Conservation (phyloP, 2,113 vertebrate species). For the Diphyllodes magnificus region DNA sequence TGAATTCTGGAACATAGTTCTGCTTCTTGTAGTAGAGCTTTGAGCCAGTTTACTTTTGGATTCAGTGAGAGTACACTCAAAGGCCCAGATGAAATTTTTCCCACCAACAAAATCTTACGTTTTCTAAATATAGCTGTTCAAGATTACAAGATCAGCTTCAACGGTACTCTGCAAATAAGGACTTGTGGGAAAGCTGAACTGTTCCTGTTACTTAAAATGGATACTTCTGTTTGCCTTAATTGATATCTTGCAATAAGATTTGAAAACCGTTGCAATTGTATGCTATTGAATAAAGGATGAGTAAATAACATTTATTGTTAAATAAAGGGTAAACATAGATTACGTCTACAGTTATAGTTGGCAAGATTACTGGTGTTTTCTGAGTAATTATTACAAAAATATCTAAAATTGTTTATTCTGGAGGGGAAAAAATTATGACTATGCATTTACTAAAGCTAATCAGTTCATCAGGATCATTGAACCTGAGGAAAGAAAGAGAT, state of each 20-base stretch:
- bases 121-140: not conserved
- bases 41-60: not conserved
- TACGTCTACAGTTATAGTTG: not conserved
- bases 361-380: not conserved
- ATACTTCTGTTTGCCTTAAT: not conserved
- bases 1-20: not conserved
- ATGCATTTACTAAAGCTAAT: not conserved
- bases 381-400: not conserved
- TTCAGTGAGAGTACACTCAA: not conserved
- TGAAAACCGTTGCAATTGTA: not conserved
- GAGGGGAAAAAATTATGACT: not conserved
- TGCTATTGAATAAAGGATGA: not conserved
- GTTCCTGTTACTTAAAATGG: not conserved
- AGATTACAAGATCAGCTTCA: not conserved
- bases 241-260: not conserved
- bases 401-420: not conserved
- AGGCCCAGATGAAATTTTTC: not conserved
- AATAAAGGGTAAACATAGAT: not conserved
- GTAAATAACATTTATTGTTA: not conserved
- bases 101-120: not conserved
- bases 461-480: not conserved
- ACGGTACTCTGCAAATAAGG: not conserved
- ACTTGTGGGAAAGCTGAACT: not conserved
- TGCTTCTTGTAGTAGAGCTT: not conserved
- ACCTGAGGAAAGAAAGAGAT: not conserved